phyloP scores from a whole-genome alignment of 2,888 invertebrate genomes.

The Troilus luridus region DNA sequence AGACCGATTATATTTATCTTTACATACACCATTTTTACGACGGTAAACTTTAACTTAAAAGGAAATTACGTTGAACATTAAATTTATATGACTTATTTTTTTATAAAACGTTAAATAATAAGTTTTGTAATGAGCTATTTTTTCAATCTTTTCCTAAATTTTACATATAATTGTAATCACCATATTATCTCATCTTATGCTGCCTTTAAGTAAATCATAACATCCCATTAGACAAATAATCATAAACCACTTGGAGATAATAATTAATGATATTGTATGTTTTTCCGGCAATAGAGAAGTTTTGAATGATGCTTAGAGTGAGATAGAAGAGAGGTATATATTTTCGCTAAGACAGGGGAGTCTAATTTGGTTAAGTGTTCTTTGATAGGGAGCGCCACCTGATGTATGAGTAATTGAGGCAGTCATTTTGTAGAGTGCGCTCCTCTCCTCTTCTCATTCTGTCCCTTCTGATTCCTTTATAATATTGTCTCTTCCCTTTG shows the following conservation, averaged over 20 bases:
- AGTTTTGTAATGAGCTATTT: too few relatives aligned
- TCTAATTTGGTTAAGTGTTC: slow-evolving; percentile 41
- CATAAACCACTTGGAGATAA: background rate
- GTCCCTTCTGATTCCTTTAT: background rate
- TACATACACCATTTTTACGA: too few relatives aligned
- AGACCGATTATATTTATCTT: too few relatives aligned
- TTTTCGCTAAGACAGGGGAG: slow-evolving; percentile 6
- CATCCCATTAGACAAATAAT: background rate
- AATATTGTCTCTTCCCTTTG: background rate
- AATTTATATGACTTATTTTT: too few relatives aligned
- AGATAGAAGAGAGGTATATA: background rate
- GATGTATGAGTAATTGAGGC: slow-evolving; percentile 25
- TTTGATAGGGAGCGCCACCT: slow-evolving; percentile 16
- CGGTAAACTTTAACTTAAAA: too few relatives aligned
- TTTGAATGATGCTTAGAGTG: background rate
- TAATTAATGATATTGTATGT: background rate
- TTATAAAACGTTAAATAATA: too few relatives aligned
- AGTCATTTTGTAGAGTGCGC: slow-evolving; percentile 22
- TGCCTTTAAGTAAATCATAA: too few relatives aligned
- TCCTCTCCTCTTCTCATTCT: background rate
- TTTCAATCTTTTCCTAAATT: too few relatives aligned
- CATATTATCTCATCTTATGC: too few relatives aligned
- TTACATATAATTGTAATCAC: too few relatives aligned
- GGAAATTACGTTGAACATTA: too few relatives aligned
- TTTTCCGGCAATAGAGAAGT: background rate